Base-by-base conservation (phyloP, 1,140 invertebrate species). In the Drosophila mojavensis region DNA sequence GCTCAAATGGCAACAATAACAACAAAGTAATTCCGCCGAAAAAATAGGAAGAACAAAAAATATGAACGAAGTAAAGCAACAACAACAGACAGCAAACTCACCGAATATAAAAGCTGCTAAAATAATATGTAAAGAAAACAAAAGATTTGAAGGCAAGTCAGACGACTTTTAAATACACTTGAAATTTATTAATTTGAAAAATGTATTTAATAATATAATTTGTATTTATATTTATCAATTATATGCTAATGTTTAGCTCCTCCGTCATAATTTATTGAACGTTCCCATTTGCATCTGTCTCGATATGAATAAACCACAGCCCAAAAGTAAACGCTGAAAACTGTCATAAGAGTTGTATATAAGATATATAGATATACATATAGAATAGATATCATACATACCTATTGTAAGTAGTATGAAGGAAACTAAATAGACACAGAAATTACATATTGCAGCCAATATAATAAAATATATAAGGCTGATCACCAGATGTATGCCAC, bases 291-390 rank as follows among this genome's bases (percentile, higher is more conserved):
- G n/a, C 56, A 68, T 50, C 13, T 7, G 10, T 75, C 63, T 1
- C 75, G 65, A 56, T 13, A 75, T 2, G 64, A 48, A 36, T 36
- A 59, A 7, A 78, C 79, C 59, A 77, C 54, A 1, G 61, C 0
- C 68, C 69, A 78, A n/a, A 39, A 81, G 36, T 78, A 81, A 1
- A 61, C 0, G 56, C 75, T 81, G 1, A 41, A 28, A 24, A 62
- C 79, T 81, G 5, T 20, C 33, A 7, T n/a, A 13, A 43, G 41
- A 15, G 13, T 53, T 39, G 7, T 30, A 45, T 2, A 33, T 17
- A 28, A 39, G 33, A 33, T 0, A 33, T 33, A 33, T 33, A 4
- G 17, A 61, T 30, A 43, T 30, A 13, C 5, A 24, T 48, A 17
- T 17, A 17, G 17, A 24, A 28, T 24, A 17, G n/a, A 33, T 47